These are phyloP conservation scores for Cinclus mexicanus DNA, from an alignment of 2,113 vertebrate genomes.

Conservation along the genomic window DNA sequence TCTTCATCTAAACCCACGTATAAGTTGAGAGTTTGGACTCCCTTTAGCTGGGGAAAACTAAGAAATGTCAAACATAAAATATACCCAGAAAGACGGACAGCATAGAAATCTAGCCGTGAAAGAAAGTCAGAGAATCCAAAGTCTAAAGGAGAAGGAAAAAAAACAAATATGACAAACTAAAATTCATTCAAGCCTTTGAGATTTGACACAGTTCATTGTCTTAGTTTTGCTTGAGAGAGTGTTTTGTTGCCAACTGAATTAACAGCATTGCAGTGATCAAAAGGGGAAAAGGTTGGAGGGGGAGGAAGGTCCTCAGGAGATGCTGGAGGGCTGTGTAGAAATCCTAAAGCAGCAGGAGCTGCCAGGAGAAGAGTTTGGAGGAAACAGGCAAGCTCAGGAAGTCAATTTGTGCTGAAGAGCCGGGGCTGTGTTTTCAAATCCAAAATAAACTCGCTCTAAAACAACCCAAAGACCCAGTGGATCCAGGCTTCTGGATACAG, in stretches of 20 bases:
- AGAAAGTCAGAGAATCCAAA: not conserved
- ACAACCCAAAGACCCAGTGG: not conserved
- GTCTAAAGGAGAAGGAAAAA: not conserved
- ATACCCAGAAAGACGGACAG: not conserved
- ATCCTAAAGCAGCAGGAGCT: not conserved
- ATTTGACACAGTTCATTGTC: not conserved
- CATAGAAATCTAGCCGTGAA: rapidly evolving
- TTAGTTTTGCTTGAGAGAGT: not conserved
- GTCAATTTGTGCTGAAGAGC: not conserved
- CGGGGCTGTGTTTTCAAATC: not conserved
- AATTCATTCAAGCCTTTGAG: not conserved
- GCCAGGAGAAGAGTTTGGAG: not conserved
- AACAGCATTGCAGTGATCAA: not conserved
- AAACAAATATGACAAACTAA: not conserved
- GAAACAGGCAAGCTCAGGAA: not conserved
- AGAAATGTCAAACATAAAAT: not conserved
- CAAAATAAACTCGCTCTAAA: not conserved
- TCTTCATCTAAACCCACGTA: not conserved
- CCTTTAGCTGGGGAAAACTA: not conserved
- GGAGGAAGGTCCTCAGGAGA: not conserved
- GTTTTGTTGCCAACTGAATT: not conserved
- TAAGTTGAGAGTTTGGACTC: not conserved
- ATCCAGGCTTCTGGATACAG: conserved; percentile 19
- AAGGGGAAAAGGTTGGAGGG: not conserved
- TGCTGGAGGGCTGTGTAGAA: not conserved